Evolutionary conservation across 2,797 vertebrate genomes (phyloP), one percentile per base, ranked within the genome.

Genomic region (Margarornis squamiger): DNA sequence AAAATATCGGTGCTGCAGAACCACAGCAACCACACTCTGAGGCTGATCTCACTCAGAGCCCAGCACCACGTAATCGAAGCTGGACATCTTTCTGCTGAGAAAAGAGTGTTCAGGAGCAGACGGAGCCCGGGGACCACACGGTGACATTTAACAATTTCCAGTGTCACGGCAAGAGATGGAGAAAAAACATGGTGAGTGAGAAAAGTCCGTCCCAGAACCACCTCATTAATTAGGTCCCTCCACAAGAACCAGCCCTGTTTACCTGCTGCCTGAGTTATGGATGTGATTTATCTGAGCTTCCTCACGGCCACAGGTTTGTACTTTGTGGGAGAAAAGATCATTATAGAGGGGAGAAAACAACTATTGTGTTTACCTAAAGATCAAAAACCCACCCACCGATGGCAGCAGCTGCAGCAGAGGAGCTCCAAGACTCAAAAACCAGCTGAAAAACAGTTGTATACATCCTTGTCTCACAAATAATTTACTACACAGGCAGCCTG

Each of bases 1-100:
- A 6, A 10, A 58, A 36, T 24, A 46, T 16, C 1, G 0, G 2
- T 48, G 54, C 34, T 2, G 57, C 38, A 57, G 54, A 75, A 10
- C n/a, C 10, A 7, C 67, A 8, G 2, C 29, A 3, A 2, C 3
- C 48, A 0, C 74, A 1, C 7, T 12, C 24, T 0, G 46, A 46
- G 86, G 54, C 48, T 21, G 65, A 14, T 21, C 49, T 18, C 27
- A 0, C 62, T 14, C 43, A 0, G 27, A 73, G 72, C 57, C 4
- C 18, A 66, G 71, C 66, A 38, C 21, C 6, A 8, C 4, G 12
- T 10, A n/a, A 41, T 3, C 26, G 12, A 21, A 62, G 83, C 90
- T 32, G 68, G 2, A 6, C 73, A 22, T 27, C 63, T 18, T 46
- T 58, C 3, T n/a, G 7, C 52, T 0, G 51, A 34, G 49, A 24